Evolutionary conservation across 2,113 vertebrate species (phyloP).

Genomic region (Epinephelus lanceolatus): DNA sequence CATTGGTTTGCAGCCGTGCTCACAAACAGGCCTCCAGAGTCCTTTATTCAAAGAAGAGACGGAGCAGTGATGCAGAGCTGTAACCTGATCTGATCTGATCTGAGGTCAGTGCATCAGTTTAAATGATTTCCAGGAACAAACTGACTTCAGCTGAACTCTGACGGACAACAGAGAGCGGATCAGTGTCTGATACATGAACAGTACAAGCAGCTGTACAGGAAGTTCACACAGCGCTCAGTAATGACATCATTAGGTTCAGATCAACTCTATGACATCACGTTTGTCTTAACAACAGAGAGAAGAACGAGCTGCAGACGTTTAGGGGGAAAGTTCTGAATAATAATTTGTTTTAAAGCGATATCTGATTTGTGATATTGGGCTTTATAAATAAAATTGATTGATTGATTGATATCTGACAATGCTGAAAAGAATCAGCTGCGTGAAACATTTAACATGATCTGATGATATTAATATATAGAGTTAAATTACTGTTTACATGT

Average conservation of each 20-base stretch:
- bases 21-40: not conserved
- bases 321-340: too few relatives aligned
- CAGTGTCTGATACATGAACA: not conserved
- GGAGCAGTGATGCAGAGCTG: not conserved
- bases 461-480: too few relatives aligned
- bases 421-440: too few relatives aligned
- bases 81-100: not conserved
- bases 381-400: too few relatives aligned
- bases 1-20: not conserved
- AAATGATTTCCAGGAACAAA: slow-evolving; percentile 5
- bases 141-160: not conserved
- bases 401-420: too few relatives aligned
- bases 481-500: too few relatives aligned
- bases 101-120: not conserved
- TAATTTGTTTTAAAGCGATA: too few relatives aligned
- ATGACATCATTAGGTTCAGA: not conserved
- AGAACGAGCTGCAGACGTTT: too few relatives aligned
- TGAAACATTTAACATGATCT: too few relatives aligned
- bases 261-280: not conserved
- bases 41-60: not conserved
- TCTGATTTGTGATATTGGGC: too few relatives aligned
- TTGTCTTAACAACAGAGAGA: not conserved
- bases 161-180: not conserved
- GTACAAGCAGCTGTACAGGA: not conserved
- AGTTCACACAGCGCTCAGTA: not conserved